Percentiles rank a stretch among this genome's conserved stretches.
phyloP scores from a whole-genome alignment of 2,888 invertebrate species.

The Anodontia alba region DNA sequence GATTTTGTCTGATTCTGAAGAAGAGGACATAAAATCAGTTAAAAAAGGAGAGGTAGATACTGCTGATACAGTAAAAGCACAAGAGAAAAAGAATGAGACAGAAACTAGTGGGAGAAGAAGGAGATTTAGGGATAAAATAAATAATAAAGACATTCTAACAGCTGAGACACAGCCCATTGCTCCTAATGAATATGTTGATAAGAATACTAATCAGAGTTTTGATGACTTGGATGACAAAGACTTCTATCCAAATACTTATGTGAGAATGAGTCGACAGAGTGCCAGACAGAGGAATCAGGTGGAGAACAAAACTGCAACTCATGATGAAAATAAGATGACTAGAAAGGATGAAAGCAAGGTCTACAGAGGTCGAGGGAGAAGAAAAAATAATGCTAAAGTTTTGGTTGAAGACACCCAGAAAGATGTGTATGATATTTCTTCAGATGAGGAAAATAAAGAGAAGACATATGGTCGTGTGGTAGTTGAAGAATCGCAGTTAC shows the following conservation, averaged over 20 bases:
- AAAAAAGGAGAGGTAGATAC: background rate
- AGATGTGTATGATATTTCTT: background rate
- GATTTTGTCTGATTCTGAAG: constrained; percentile 34
- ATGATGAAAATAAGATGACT: background rate
- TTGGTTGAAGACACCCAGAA: constrained; percentile 42
- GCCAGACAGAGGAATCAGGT: background rate
- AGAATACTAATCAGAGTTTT: constrained; percentile 12
- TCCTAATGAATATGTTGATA: background rate
- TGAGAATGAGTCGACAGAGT: background rate
- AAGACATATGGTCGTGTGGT: constrained; percentile 5
- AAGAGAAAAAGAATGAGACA: background rate
- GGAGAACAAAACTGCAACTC: background rate
- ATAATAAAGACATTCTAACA: background rate
- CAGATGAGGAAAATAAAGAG: constrained; percentile 14
- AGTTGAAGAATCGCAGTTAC: constrained; percentile 25
- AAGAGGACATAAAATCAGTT: constrained; percentile 10
- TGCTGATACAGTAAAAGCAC: background rate
- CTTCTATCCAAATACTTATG: background rate
- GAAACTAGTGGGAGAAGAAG: background rate
- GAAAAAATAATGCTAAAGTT: constrained; percentile 17
- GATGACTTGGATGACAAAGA: constrained; percentile 11
- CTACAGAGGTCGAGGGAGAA: background rate
- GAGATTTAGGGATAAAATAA: background rate
- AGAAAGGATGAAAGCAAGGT: background rate
- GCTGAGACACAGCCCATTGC: background rate